A percentile compares a stretch with the other conserved stretches of the same genome.
phyloP scores from a whole-genome alignment of 2,888 invertebrate genomes.

The Campaea margaritaria region DNA sequence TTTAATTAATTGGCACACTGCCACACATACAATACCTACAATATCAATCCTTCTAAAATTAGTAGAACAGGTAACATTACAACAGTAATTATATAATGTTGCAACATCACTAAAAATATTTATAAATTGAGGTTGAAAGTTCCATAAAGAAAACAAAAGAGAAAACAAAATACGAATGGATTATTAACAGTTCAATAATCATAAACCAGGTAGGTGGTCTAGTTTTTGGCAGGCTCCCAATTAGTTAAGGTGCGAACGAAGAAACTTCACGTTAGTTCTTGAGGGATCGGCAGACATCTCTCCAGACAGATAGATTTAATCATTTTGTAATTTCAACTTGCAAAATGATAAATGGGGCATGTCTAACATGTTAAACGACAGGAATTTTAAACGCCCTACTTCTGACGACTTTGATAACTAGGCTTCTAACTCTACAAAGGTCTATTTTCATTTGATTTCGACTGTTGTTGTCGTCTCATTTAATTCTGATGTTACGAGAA shows the following conservation, averaged over 20 bases:
- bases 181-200: conserved; percentile 51
- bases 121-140: conserved; percentile 3
- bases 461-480: background rate
- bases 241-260: conserved; percentile 62
- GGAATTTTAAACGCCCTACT: conserved; percentile 33
- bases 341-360: conserved; percentile 45
- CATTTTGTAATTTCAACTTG: conserved; percentile 35
- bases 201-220: conserved; percentile 55
- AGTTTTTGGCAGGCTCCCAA: conserved; percentile 61
- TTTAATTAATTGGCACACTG: conserved; percentile 35
- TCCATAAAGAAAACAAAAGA: conserved; percentile 17
- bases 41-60: background rate
- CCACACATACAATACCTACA: conserved; percentile 23
- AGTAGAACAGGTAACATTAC: background rate
- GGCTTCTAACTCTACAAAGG: conserved; percentile 16
- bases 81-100: background rate
- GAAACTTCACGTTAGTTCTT: conserved; percentile 42
- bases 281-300: conserved; percentile 44
- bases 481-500: too few species aligned
- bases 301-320: conserved; percentile 45
- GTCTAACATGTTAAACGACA: conserved; percentile 36
- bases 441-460: conserved; percentile 8
- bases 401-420: conserved; percentile 36
- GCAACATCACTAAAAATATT: background rate
- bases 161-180: conserved; percentile 26